Base-by-base conservation (phyloP, 2,797 vertebrate genomes). In the Enteromius mattozi region DNA sequence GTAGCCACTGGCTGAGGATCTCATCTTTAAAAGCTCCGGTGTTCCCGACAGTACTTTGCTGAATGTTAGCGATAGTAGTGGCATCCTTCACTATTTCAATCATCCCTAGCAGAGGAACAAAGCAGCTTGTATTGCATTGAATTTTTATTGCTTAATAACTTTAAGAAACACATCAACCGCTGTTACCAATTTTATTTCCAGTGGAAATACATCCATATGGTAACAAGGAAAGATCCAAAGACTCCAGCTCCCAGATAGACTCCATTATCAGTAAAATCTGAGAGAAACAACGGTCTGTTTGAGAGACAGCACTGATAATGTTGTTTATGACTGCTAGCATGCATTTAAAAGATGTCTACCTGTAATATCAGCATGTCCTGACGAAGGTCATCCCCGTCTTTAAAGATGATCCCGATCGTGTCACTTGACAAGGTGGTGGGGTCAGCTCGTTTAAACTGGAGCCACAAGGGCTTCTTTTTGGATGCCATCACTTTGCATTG, bases 311-410 rank as follows among this genome's bases (percentile, higher is more conserved):
- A 10, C 7, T 16, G n/a, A 6, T 56, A 3, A 45, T 13, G 13
- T 49, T 4, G 17, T 1, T 51, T 14, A 24, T 72, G 17, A 40
- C 24, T 56, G 1, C 42, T 27, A 19, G 14, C n/a, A 19, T 33
- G 45, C 27, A 59, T 16, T 21, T 9, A 35, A 47, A 79, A 14
- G 70, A 61, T 7, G 71, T 10, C 8, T 92, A 98, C 98, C 97
- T 99, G 98, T 88, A 99, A 95, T 93, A 99, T 99, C 65, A 99
- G 95, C 98, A 99, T 99, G 86, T 99, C 98, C 93, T 99, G 98
- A 1, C 98, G 95, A 61, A 99, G 95, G 91, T 99, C 98, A 6
- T 99, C 98, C 0, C 98, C 98, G 0, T 99, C 97, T 88, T 99
- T 99, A 92, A 99, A 99, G 90, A 99, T 99, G 87, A 99, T 97